These are phyloP conservation scores for Eublepharis macularius DNA, from an alignment of 2,113 vertebrate species.

Conservation along the genomic window DNA sequence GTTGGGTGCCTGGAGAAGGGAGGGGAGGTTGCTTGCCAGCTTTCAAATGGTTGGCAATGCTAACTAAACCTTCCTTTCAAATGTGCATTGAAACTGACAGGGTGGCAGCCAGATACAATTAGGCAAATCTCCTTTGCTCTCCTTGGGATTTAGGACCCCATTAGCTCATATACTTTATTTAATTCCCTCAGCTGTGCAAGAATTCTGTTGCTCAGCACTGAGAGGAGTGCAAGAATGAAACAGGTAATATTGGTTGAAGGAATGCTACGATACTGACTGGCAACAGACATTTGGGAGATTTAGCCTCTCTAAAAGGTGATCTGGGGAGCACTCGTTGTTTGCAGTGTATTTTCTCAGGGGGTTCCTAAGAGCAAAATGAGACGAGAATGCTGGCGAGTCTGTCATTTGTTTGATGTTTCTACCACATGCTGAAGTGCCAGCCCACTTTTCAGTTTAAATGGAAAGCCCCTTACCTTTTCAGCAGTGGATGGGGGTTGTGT, in stretches of 20 bases:
- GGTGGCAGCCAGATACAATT: constrained; percentile 26
- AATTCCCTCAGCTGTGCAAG: constrained; percentile 6
- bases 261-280: background rate
- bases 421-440: background rate
- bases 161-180: constrained; percentile 32
- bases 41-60: constrained; percentile 1
- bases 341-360: background rate
- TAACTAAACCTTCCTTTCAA: background rate
- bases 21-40: constrained; percentile 19
- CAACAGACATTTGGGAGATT: background rate
- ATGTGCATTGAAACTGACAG: background rate
- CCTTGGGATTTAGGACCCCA: background rate
- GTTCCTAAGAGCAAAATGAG: background rate
- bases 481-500: background rate
- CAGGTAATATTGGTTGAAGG: background rate
- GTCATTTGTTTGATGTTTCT: background rate
- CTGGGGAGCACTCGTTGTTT: background rate
- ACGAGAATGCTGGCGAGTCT: background rate
- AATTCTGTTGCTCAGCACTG: background rate
- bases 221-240: background rate
- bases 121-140: constrained; percentile 4
- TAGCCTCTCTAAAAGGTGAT: background rate
- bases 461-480: background rate
- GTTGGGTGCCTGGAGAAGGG: background rate
- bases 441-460: background rate